These are phyloP conservation scores for Caenorhabditis angaria DNA, from an alignment of 2,888 invertebrate genomes.

Conservation along the genomic window DNA sequence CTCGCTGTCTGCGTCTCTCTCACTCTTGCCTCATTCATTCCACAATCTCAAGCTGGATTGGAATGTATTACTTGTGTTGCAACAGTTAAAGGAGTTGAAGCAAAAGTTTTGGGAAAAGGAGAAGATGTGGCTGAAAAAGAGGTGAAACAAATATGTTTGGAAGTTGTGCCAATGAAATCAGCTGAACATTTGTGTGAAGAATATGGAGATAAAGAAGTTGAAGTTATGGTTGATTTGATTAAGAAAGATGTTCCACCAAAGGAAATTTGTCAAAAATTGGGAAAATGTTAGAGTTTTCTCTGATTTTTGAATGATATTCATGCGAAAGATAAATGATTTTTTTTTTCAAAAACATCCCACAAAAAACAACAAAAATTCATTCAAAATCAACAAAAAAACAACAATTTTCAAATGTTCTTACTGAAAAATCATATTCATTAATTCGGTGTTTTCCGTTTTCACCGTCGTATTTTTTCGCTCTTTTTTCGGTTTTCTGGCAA, in stretches of 20 bases:
- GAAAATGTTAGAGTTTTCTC: conserved; percentile 23
- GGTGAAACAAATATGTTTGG: conserved; percentile 26
- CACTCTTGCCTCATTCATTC: conserved; percentile 12
- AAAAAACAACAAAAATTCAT: background rate
- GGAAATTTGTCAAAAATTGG: conserved; percentile 35
- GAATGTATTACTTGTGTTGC: conserved; percentile 38
- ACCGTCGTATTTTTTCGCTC: conserved; percentile 1
- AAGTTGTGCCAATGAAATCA: conserved; percentile 25
- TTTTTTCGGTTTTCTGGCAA: conserved; percentile 1
- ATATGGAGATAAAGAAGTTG: conserved; percentile 36
- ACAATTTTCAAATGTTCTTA: too few species aligned
- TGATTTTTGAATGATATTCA: background rate
- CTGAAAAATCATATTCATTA: conserved; percentile 59
- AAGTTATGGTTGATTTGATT: conserved; percentile 28
- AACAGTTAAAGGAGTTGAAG: conserved; percentile 38
- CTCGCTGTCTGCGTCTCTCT: conserved; percentile 13
- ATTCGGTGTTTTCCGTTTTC: conserved; percentile 35
- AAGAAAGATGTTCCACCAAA: conserved; percentile 38
- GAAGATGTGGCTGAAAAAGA: conserved; percentile 27
- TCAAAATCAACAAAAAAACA: too few species aligned
- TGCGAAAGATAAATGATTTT: background rate
- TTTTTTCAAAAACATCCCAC: conserved; percentile 8
- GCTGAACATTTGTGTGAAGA: conserved; percentile 38
- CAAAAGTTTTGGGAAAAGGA: conserved; percentile 22
- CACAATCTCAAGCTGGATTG: conserved; percentile 33